phyloP scores from a whole-genome alignment of 2,888 invertebrate genomes.

The Sericinus montela region DNA sequence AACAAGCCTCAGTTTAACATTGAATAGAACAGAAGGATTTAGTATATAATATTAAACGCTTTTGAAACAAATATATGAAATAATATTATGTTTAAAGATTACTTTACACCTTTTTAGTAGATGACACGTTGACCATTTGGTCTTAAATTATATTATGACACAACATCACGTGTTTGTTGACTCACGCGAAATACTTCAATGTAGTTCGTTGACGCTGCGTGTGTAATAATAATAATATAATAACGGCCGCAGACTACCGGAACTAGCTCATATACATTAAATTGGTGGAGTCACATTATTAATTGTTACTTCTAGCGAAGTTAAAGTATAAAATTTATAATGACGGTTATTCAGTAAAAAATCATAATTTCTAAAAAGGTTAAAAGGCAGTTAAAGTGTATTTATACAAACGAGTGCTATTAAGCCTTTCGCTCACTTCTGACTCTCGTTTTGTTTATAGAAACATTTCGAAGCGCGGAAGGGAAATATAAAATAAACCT shows the following conservation, averaged over 20 bases:
- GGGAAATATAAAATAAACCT: too few relatives aligned
- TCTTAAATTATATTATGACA: background rate
- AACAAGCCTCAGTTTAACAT: too few relatives aligned
- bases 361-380: slow-evolving; percentile 10
- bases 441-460: slow-evolving; percentile 1
- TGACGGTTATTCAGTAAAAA: slow-evolving; percentile 5
- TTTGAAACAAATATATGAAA: too few relatives aligned
- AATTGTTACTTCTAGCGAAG: slow-evolving; percentile 48
- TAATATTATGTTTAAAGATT: too few relatives aligned
- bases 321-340: slow-evolving; percentile 30
- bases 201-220: slow-evolving; percentile 32
- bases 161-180: background rate
- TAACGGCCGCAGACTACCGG: slow-evolving; percentile 49
- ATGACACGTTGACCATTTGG: background rate
- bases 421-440: slow-evolving; percentile 9
- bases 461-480: background rate
- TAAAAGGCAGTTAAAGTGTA: slow-evolving; percentile 11
- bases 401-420: slow-evolving; percentile 11
- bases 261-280: slow-evolving; percentile 67
- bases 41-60: too few relatives aligned
- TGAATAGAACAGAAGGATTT: too few relatives aligned
- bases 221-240: slow-evolving; percentile 27
- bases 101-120: too few relatives aligned
- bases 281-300: slow-evolving; percentile 60
- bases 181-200: slow-evolving; percentile 3